Base-by-base conservation (phyloP, 2,113 vertebrate genomes). In the Podarcis raffonei region DNA sequence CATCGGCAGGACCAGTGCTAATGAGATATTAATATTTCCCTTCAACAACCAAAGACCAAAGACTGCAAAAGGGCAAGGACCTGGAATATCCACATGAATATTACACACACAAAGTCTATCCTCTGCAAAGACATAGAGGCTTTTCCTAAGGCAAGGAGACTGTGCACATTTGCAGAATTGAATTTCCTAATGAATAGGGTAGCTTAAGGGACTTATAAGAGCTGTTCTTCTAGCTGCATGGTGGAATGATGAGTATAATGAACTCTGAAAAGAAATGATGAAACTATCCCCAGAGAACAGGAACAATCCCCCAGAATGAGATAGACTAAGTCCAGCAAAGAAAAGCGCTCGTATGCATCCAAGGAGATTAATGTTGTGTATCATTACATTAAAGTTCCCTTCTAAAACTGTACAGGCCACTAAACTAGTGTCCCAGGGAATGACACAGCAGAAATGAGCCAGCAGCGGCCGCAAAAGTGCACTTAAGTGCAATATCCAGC, bases 221-320 rank as follows among this genome's bases (percentile, higher is more conserved):
- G 80, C 68, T 85, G 75, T 48, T n/a, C 8, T 87, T n/a, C 69
- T 74, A 84, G 88, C 65, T 89, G 76, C 42, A 89, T 62, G 90
- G 62, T 48, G 89, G 88, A 94, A 88, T 1, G 2, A 87, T 75
- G 30, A 93, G 27, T 1, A 15, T 68, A 90, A 92, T 68, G 39
- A 90, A 89, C 22, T 92, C 92, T 30, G 76, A 59, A 92, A 92
- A 84, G 30, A 66, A 57, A 93, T 90, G 90, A 80, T 65, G 90
- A 81, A 91, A 27, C 66, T 86, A 90, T n/a, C 27, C 66, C 82
- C 15, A 86, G 89, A 78, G 87, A 93, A 83, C 62, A 83, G 68
- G 30, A 81, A 65, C 85, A 91, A 90, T 91, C 82, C 0, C 30
- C 83, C 81, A 91, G 0, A 0, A 87, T 66, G 16, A 85, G 32